A percentile compares a stretch with the other conserved stretches of the same genome.
Conservation (phyloP, 2,888 invertebrate species). For the Macropis europaea region DNA sequence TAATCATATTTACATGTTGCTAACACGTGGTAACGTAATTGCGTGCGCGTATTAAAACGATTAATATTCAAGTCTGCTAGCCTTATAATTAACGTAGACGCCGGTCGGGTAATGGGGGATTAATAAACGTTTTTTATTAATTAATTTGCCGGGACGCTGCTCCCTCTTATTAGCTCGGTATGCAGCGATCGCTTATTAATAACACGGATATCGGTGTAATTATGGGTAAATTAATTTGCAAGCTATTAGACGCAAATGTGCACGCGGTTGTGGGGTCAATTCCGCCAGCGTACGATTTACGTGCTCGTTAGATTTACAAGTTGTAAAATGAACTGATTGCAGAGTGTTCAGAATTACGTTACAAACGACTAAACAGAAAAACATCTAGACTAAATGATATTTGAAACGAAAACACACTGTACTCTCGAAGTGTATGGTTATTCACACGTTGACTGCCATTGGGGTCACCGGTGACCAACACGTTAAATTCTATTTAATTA, state of each 20-base stretch:
- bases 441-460: too few species aligned
- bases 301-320: conserved; percentile 22
- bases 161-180: conserved; percentile 3
- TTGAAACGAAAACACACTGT: too few species aligned
- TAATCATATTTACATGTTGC: conserved; percentile 6
- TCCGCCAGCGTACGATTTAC: neutral
- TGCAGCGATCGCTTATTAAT: conserved; percentile 4
- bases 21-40: neutral
- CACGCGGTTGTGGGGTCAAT: neutral
- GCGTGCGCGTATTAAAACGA: conserved; percentile 7
- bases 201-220: neutral
- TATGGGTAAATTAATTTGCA: conserved; percentile 17
- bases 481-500: too few species aligned
- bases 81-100: conserved; percentile 6
- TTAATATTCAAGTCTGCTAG: conserved; percentile 22
- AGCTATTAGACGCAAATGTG: neutral
- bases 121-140: conserved; percentile 10
- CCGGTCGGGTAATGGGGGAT: neutral
- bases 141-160: neutral
- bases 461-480: too few species aligned
- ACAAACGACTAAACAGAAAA: too few species aligned
- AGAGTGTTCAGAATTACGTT: conserved; percentile 21
- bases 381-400: too few species aligned
- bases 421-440: too few species aligned
- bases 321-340: conserved; percentile 22